Conservation (phyloP, 2,888 invertebrate species). For the Melanotus villosus region DNA sequence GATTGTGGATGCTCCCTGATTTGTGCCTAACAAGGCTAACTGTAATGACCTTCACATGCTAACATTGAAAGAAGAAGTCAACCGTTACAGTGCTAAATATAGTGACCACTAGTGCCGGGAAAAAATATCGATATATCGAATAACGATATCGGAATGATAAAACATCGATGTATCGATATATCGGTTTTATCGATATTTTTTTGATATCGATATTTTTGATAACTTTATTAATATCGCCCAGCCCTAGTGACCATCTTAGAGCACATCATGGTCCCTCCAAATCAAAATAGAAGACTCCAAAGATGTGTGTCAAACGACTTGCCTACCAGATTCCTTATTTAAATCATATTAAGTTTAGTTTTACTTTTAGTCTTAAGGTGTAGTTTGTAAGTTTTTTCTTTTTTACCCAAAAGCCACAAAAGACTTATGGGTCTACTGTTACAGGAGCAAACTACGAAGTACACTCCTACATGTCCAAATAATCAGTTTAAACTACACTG, state of each 20-base stretch:
- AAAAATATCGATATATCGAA: too few species aligned
- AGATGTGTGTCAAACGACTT: conserved; percentile 11
- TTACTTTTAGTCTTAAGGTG: conserved; percentile 5
- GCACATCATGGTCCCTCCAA: conserved; percentile 17
- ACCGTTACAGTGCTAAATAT: conserved; percentile 20
- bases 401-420: background rate
- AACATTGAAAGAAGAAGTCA: conserved; percentile 24
- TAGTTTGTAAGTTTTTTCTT: background rate
- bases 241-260: conserved; percentile 8
- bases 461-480: background rate
- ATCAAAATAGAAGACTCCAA: conserved; percentile 14
- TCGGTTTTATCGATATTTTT: too few species aligned
- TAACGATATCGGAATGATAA: too few species aligned
- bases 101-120: too few species aligned
- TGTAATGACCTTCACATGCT: background rate
- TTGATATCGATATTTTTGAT: too few species aligned
- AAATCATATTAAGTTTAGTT: background rate
- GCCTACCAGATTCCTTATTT: conserved; percentile 21
- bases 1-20: background rate
- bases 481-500: background rate
- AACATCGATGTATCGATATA: too few species aligned
- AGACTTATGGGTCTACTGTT: background rate
- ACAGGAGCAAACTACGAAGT: conserved; percentile 7
- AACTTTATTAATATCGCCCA: too few species aligned
- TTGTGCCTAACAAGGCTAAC: background rate